Evolutionary conservation across 2,797 vertebrate genomes (phyloP).

Genomic region (Lacerta bilineata): DNA sequence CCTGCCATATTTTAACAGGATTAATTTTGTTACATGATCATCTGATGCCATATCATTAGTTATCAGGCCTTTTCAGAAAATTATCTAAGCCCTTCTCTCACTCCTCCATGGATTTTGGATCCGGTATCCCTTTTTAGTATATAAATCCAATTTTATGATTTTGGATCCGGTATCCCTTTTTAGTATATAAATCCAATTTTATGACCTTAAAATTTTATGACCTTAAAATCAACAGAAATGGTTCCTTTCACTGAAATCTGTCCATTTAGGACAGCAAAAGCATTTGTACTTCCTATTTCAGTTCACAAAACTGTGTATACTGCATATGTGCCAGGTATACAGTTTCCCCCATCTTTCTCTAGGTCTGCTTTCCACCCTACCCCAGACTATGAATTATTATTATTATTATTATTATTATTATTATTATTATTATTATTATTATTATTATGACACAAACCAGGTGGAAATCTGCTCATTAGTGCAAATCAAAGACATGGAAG

Average conservation of each 20-base stretch:
- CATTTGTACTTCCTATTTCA: neutral
- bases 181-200: neutral
- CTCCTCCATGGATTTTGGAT: neutral
- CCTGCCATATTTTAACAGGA: neutral
- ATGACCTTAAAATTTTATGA: neutral
- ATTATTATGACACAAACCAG: neutral
- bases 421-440: neutral
- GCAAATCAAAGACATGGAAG: neutral
- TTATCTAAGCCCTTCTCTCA: too few species aligned
- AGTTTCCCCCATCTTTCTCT: neutral
- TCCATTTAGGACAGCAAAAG: neutral
- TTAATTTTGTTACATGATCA: constrained; percentile 14
- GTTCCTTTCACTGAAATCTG: neutral
- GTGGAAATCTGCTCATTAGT: constrained; percentile 11
- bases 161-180: neutral
- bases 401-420: neutral
- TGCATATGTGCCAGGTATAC: neutral
- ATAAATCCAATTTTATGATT: neutral
- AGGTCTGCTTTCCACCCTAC: neutral
- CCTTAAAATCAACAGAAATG: neutral
- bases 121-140: neutral
- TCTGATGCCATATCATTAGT: neutral
- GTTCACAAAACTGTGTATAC: neutral
- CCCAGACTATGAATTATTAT: neutral
- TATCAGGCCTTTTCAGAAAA: neutral